Evolutionary conservation across 2,888 invertebrate species (phyloP), one percentile per base, ranked within the genome.

Genomic region (Lordiphosa andalusiaca): DNA sequence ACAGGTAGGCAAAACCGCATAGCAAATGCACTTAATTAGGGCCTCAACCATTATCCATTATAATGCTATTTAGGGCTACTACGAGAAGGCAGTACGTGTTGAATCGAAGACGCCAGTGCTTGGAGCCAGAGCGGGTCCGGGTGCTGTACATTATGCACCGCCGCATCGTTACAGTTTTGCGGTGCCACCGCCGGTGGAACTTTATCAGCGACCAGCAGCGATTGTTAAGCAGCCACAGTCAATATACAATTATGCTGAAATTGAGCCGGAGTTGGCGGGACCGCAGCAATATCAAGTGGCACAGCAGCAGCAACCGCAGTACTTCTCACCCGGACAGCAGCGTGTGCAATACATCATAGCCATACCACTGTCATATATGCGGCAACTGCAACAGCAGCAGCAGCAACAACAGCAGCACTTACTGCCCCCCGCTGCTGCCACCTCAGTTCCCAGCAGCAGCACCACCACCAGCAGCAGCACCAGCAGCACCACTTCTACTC

Each of bases 281-380:
- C 64, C 70, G 21, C 63, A 59, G 47, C 36, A n/a, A 19, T 19
- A 19, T 19, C 19, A 19, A 19, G 19, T 19, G 19, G 3, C 25
- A 16, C 37, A 37, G 12, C 37, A 37, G 12, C 37, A 38, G 38
- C 38, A 37, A 10, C 42, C 13, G 16, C 74, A 69, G 46, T 73
- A 72, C 35, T 59, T 62, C 33, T 44, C 69, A 33, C 50, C 30
- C 2, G 33, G 12, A 9, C 36, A 16, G n/a, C 87, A 85, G 9
- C 87, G 86, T 50, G 53, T 86, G 12, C 88, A 88, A 54, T 88
- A 88, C 46, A 76, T 87, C 51, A 85, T 88, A 37, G 88, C 88
- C 55, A 87, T 88, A 48, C 88, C 88, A 1, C 49, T 87, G 21
- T 83, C 86, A 1, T 84, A 88, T 56, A 69, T 86, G 71, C 77